Conservation (phyloP, 2,113 vertebrate genomes). For the Carassius auratus region DNA sequence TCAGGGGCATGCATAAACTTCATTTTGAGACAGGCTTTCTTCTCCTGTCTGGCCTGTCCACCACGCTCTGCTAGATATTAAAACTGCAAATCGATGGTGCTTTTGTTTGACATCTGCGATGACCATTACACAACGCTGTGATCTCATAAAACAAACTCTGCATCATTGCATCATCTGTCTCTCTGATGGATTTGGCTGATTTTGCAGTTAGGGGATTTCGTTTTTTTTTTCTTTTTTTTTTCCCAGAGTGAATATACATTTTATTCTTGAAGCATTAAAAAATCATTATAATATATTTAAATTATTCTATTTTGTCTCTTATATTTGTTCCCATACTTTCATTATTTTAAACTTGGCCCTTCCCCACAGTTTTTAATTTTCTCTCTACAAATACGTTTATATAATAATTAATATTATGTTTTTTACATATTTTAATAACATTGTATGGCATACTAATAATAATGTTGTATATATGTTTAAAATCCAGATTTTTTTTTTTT, state of each 20-base stretch:
- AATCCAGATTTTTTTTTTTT: background rate
- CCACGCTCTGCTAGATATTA: conserved; percentile 1
- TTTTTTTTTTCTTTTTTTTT: background rate
- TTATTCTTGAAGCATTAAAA: no score
- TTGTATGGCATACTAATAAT: no score
- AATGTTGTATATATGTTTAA: background rate
- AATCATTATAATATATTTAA: background rate
- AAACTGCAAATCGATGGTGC: background rate
- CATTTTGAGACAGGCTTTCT: background rate
- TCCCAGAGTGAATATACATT: no score
- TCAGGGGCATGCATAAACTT: conserved; percentile 14
- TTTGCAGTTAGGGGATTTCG: background rate
- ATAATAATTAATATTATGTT: no score
- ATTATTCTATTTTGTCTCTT: background rate
- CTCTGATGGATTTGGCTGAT: background rate
- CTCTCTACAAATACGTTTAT: background rate
- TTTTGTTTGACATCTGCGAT: conserved; percentile 12
- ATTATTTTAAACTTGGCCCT: background rate
- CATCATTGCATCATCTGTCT: background rate
- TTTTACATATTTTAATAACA: no score
- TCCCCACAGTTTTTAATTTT: background rate
- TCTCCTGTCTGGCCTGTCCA: background rate
- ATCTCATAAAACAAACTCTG: background rate
- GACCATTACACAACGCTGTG: conserved; percentile 4
- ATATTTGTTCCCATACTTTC: background rate